A percentile compares a stretch with the other conserved stretches of the same genome.
These are phyloP conservation scores for Cylindroiulus punctatus DNA, from an alignment of 2,888 invertebrate genomes.

Conservation along the genomic window DNA sequence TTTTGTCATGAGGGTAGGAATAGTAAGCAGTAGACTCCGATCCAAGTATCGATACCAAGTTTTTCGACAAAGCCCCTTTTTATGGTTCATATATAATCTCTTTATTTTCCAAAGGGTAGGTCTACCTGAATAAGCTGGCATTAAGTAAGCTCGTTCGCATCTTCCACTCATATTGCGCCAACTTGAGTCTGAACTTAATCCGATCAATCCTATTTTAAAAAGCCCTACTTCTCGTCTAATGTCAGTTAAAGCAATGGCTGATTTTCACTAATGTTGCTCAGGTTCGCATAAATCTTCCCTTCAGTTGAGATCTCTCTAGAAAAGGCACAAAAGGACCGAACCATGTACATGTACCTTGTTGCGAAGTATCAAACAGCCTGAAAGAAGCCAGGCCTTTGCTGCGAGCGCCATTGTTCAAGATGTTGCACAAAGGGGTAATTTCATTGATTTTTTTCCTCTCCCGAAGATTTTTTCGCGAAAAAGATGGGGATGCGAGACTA, in stretches of 20 bases:
- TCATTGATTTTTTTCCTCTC: background rate
- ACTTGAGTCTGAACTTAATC: background rate
- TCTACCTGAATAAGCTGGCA: background rate
- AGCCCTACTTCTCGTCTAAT: background rate
- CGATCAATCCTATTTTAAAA: background rate
- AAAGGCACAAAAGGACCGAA: background rate
- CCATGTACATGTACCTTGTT: background rate
- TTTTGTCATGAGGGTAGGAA: no score
- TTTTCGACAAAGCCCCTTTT: conserved; percentile 12
- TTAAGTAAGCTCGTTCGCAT: conserved; percentile 16
- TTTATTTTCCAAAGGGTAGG: background rate
- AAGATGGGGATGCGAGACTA: conserved; percentile 42
- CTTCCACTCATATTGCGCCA: conserved; percentile 24
- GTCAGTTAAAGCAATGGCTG: background rate
- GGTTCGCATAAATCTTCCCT: background rate
- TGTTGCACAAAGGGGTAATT: conserved; percentile 4
- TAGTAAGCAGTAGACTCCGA: no score
- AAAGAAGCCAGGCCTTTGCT: conserved; percentile 1
- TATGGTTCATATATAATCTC: conserved; percentile 29
- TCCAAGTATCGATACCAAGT: background rate
- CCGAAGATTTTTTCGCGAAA: conserved; percentile 22
- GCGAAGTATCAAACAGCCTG: background rate
- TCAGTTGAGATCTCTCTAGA: background rate
- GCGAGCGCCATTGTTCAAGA: conserved; percentile 27
- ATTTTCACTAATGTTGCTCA: background rate